Evolutionary conservation across 2,797 vertebrate genomes (phyloP).

Genomic region (Sternotherus odoratus): DNA sequence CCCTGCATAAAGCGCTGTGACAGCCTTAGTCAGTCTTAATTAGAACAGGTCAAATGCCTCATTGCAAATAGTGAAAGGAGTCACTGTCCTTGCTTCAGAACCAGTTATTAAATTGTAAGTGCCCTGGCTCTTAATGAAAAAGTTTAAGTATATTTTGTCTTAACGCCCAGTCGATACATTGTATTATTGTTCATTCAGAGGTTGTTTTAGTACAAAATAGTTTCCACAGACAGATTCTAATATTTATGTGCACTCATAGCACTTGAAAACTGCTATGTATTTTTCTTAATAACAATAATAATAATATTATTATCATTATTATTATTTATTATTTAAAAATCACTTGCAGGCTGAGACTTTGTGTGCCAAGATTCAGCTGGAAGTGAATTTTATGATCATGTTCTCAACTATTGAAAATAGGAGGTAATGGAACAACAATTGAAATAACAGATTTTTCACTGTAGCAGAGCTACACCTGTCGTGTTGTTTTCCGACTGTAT

Average conservation of each 20-base stretch:
- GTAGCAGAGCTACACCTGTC: slow-evolving; percentile 19
- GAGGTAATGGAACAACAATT: slow-evolving; percentile 60
- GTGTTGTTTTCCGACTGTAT: slow-evolving; percentile 29
- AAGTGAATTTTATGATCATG: slow-evolving; percentile 70
- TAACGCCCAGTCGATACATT: background rate
- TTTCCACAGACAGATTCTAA: slow-evolving; percentile 2
- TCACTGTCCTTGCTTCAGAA: background rate
- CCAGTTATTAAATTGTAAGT: background rate
- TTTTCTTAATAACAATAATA: background rate
- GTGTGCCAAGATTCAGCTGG: slow-evolving; percentile 49
- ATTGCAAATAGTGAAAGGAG: background rate
- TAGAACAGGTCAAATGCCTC: slow-evolving; percentile 36
- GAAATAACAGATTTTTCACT: slow-evolving; percentile 69
- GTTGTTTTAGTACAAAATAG: slow-evolving; percentile 22
- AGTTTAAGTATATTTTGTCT: background rate
- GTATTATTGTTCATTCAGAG: background rate
- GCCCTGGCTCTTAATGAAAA: background rate
- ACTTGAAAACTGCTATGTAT: slow-evolving; percentile 24
- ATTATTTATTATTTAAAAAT: slow-evolving; percentile 64
- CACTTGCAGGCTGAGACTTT: slow-evolving; percentile 60
- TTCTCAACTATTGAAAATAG: slow-evolving; percentile 73
- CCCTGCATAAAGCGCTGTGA: background rate
- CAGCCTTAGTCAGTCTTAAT: slow-evolving; percentile 41
- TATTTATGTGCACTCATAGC: slow-evolving; percentile 33
- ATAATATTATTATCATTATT: slow-evolving; percentile 25